phyloP scores from a whole-genome alignment of 1,140 invertebrate genomes.

The Penaeus japonicus region DNA sequence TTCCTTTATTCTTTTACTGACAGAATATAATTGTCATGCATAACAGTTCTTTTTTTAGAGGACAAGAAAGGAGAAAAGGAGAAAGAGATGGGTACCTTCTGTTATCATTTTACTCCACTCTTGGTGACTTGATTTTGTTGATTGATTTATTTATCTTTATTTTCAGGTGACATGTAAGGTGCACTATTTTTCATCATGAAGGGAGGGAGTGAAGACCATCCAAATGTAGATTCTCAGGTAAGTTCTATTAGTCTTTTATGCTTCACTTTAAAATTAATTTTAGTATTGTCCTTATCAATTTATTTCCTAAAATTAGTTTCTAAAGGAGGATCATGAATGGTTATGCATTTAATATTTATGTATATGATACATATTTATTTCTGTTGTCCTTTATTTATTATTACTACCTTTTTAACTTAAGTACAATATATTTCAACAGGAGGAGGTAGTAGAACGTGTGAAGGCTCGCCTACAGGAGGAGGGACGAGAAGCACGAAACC shows the following conservation, averaged over 20 bases:
- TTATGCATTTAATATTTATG: too few species aligned
- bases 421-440: neutral
- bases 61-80: too few species aligned
- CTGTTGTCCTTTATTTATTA: neutral
- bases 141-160: too few species aligned
- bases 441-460: constrained; percentile 49
- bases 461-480: constrained; percentile 50
- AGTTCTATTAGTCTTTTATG: neutral
- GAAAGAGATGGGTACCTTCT: too few species aligned
- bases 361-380: too few species aligned
- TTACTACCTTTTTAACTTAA: neutral
- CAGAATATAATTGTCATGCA: too few species aligned
- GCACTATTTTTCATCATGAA: constrained; percentile 16
- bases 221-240: constrained; percentile 41
- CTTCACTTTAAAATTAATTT: neutral
- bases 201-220: constrained; percentile 18
- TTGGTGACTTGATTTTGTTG: too few species aligned
- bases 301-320: neutral
- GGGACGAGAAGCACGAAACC: constrained; percentile 45
- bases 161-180: too few species aligned
- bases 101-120: too few species aligned
- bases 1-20: too few species aligned
- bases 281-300: neutral
- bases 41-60: too few species aligned
- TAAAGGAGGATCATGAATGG: too few species aligned